Evolutionary conservation across 1,140 invertebrate species (phyloP).

Genomic region (Nasonia vitripennis): DNA sequence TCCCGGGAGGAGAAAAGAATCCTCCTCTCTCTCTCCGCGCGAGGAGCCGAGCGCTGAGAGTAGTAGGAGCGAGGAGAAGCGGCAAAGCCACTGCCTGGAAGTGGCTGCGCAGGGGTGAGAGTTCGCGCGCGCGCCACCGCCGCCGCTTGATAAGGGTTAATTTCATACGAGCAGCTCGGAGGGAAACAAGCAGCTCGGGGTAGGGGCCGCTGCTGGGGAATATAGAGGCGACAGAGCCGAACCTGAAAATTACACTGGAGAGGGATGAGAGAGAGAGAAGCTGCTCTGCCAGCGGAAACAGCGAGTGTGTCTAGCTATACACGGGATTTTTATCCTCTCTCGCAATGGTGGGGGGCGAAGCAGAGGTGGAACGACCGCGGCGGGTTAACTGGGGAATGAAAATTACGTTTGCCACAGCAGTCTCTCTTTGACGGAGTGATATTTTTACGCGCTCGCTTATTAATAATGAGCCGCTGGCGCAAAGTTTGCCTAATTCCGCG

Average conservation of each 20-base stretch:
- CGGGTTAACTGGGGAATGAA: constrained; percentile 38
- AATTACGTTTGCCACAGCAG: constrained; percentile 36
- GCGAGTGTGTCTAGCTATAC: background rate
- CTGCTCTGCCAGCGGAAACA: background rate
- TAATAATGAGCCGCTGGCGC: background rate
- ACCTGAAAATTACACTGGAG: constrained; percentile 45
- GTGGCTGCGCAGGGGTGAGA: constrained; percentile 40
- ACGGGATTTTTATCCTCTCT: background rate
- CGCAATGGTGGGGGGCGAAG: background rate
- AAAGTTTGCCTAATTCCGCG: background rate
- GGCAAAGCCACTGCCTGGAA: constrained; percentile 26
- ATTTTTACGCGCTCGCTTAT: background rate
- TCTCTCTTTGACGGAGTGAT: constrained; percentile 17
- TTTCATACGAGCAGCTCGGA: constrained; percentile 68
- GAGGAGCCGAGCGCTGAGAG: background rate
- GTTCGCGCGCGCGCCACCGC: constrained; percentile 52
- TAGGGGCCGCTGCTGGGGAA: background rate
- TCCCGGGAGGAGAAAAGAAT: constrained; percentile 74
- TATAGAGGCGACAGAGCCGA: constrained; percentile 42
- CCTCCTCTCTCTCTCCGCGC: constrained; percentile 63
- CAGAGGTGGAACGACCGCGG: background rate
- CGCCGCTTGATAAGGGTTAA: constrained; percentile 75
- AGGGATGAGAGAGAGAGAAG: background rate
- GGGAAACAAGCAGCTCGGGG: constrained; percentile 32
- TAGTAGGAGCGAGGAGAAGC: background rate